A percentile compares a stretch with the other conserved stretches of the same genome.
Evolutionary conservation across 2,888 invertebrate species (phyloP).

Genomic region (Cryptops parisi): DNA sequence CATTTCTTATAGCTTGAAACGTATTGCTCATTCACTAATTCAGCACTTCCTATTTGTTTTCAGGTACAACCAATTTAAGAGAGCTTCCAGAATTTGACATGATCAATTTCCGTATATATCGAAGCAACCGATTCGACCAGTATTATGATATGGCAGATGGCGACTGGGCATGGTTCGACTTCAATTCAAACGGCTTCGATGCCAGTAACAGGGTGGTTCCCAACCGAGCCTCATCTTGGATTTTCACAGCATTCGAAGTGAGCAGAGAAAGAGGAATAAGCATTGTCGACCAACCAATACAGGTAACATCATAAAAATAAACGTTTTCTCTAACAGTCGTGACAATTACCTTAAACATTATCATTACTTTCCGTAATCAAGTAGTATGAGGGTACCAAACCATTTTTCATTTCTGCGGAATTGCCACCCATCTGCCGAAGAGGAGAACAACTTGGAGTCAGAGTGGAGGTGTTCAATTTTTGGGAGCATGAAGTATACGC

Average conservation of each 20-base stretch:
- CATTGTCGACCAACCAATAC: conserved; percentile 34
- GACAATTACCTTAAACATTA: not conserved
- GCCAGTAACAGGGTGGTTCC: conserved; percentile 30
- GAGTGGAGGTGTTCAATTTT: conserved; percentile 35
- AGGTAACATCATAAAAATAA: conserved; percentile 27
- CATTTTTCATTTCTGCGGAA: conserved; percentile 39
- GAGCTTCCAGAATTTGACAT: conserved; percentile 26
- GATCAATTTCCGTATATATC: conserved; percentile 24
- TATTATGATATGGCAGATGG: conserved; percentile 32
- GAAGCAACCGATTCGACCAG: conserved; percentile 26
- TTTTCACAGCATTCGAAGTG: conserved; percentile 38
- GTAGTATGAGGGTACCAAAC: conserved; percentile 33
- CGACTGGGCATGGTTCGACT: conserved; percentile 32
- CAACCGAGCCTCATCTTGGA: conserved; percentile 36
- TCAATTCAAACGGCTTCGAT: conserved; percentile 32
- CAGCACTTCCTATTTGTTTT: not conserved
- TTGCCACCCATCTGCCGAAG: conserved; percentile 35
- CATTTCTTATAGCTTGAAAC: conserved; percentile 1
- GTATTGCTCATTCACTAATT: no score
- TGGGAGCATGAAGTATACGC: conserved; percentile 29
- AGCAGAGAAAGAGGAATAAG: conserved; percentile 38
- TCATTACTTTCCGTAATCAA: not conserved
- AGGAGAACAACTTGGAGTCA: conserved; percentile 39
- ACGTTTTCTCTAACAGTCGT: not conserved
- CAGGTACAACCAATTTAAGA: conserved; percentile 24